phyloP scores from a whole-genome alignment of 1,140 invertebrate genomes.

The Leptopilina clavipes region DNA sequence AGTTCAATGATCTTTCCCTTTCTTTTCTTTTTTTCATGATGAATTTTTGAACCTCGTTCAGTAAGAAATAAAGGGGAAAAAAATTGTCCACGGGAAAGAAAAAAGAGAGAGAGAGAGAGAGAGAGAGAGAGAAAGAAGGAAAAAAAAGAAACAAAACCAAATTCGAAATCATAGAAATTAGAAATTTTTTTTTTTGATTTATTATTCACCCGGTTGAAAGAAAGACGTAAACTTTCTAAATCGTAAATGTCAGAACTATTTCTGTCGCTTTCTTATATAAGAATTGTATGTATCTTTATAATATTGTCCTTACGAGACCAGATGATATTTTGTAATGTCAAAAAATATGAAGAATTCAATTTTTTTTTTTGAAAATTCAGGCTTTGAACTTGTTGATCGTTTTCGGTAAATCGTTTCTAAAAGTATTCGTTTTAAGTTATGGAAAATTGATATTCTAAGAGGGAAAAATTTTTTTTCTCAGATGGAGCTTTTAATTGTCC shows the following conservation, averaged over 20 bases:
- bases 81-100: background rate
- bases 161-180: background rate
- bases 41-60: slow-evolving; percentile 25
- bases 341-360: background rate
- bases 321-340: background rate
- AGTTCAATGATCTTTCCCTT: slow-evolving; percentile 59
- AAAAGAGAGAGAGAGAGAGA: background rate
- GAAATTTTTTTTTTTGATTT: slow-evolving; percentile 4
- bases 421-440: no score
- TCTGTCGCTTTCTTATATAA: slow-evolving; percentile 34
- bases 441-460: no score
- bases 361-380: background rate
- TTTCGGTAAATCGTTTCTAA: no score
- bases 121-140: background rate
- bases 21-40: slow-evolving; percentile 40
- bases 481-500: slow-evolving; percentile 85
- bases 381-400: background rate
- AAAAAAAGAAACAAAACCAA: no score
- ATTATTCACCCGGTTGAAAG: slow-evolving; percentile 38
- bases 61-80: background rate
- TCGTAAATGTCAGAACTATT: slow-evolving; percentile 69
- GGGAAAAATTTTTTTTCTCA: slow-evolving; percentile 67
- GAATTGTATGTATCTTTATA: slow-evolving; percentile 9
- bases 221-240: slow-evolving; percentile 69
- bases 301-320: background rate